Evolutionary conservation across 2,113 vertebrate species (phyloP), one percentile per base, ranked within the genome.

Genomic region (Paralichthys olivaceus): DNA sequence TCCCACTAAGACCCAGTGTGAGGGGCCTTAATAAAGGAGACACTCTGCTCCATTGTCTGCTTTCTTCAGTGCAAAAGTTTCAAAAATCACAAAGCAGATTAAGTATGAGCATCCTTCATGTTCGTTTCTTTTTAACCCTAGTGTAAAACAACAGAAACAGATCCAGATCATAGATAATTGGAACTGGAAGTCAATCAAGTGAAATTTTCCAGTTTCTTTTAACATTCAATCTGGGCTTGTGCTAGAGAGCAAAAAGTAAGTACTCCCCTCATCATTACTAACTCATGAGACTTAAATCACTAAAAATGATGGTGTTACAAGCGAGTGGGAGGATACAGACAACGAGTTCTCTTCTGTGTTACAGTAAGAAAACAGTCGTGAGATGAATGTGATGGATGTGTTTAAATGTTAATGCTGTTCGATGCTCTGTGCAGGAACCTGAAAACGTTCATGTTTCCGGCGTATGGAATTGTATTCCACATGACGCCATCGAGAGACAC

Each of bases 1-100:
- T 92, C 86, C 86, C 72, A 77, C 89, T 91, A 92, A 92, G 86
- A 90, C 88, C 81, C 79, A 77, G 74, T 64, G 81, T 87, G 90
- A 90, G 75, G 79, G 72, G 74, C 87, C 79, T 80, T 90, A 91
- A 92, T 91, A 92, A 91, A 87, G 75, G 83, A 84, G 76, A 81
- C 74, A 75, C 75, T 72, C 66, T 47, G 80, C 85, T 80, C 78
- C 57, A n/a, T 70, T 23, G 56, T 69, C 65, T 56, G 64, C 75
- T 70, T 69, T 81, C 72, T 83, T 60, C 3, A 11, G 26, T n/a
- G 34, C 59, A 74, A 80, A 88, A 86, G 80, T 87, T 89, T 54
- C 43, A 6, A 60, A 74, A 89, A 81, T 78, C 65, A 73, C 28
- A 73, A 64, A 56, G 53, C 40, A 25, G 19, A 43, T 9, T 45